phyloP scores from a whole-genome alignment of 2,797 vertebrate genomes.

The Borostomias antarcticus region DNA sequence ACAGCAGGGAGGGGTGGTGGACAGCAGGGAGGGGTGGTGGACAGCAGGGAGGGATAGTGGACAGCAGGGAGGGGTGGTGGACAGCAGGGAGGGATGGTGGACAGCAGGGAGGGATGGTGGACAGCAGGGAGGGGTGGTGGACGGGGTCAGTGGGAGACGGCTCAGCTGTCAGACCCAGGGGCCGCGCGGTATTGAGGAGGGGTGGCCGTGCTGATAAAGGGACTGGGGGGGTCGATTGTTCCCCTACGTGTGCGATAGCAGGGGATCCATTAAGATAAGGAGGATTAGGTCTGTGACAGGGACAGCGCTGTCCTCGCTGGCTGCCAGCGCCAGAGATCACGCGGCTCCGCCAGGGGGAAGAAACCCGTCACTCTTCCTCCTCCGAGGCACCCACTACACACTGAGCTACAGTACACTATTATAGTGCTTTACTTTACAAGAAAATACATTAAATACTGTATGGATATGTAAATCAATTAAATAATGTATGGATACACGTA shows the following conservation, averaged over 20 bases:
- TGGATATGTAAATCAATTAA: too few species aligned
- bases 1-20: too few species aligned
- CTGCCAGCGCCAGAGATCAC: conserved; percentile 40
- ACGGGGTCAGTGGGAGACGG: conserved; percentile 26
- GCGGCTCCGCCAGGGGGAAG: neutral
- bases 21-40: too few species aligned
- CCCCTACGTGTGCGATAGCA: conserved; percentile 57
- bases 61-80: too few species aligned
- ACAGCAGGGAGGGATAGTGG: too few species aligned
- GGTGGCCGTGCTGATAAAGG: conserved; percentile 67
- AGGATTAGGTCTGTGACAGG: conserved; percentile 66
- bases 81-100: too few species aligned
- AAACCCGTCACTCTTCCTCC: neutral
- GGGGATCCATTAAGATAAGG: conserved; percentile 81
- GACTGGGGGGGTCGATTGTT: conserved; percentile 68
- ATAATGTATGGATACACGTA: too few species aligned
- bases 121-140: conserved; percentile 26
- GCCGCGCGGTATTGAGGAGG: conserved; percentile 43
- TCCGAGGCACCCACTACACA: neutral
- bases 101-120: conserved; percentile 31
- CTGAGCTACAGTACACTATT: too few species aligned
- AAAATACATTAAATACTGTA: too few species aligned
- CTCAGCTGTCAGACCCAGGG: conserved; percentile 37
- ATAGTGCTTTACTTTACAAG: too few species aligned
- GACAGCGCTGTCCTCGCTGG: conserved; percentile 28